Percentiles rank a stretch among this genome's conserved stretches.
Evolutionary conservation across 92 coral and sea anemone species (phyloP).

Genomic region (Zoanthus gigantus): DNA sequence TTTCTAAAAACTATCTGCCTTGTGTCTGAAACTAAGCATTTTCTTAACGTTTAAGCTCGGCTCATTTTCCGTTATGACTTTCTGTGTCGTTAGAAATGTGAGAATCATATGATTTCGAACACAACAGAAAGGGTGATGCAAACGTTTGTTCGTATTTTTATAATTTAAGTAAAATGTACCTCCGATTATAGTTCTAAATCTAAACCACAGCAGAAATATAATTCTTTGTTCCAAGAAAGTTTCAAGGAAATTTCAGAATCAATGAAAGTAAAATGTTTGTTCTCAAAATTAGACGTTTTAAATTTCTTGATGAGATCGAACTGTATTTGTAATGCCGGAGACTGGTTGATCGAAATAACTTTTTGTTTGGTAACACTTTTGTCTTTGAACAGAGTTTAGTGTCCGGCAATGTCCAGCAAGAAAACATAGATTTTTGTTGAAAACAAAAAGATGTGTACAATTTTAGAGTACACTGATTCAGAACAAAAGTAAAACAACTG

Average conservation of each 20-base stretch:
- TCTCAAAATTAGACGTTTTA: neutral
- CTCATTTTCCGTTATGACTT: neutral
- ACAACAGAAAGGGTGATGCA: too few species aligned
- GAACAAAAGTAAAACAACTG: too few species aligned
- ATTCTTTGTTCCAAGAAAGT: neutral
- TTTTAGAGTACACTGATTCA: too few species aligned
- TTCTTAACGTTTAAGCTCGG: neutral
- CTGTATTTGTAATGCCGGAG: neutral
- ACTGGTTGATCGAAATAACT: too few species aligned
- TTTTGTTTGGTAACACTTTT: too few species aligned
- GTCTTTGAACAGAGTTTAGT: too few species aligned
- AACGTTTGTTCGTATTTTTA: too few species aligned
- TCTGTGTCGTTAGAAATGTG: neutral
- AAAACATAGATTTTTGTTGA: too few species aligned
- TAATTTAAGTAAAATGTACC: neutral
- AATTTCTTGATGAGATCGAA: neutral
- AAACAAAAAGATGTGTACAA: too few species aligned
- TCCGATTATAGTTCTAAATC: neutral
- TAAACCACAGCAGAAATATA: too few species aligned
- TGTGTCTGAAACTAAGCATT: neutral
- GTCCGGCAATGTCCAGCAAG: too few species aligned
- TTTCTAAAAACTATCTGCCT: neutral
- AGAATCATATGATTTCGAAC: neutral
- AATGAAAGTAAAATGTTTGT: neutral
- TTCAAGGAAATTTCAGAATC: neutral